These are phyloP conservation scores for Apostichopus leukothele DNA, from an alignment of 53 echinoderm and acorn worm species.

Conservation along the genomic window DNA sequence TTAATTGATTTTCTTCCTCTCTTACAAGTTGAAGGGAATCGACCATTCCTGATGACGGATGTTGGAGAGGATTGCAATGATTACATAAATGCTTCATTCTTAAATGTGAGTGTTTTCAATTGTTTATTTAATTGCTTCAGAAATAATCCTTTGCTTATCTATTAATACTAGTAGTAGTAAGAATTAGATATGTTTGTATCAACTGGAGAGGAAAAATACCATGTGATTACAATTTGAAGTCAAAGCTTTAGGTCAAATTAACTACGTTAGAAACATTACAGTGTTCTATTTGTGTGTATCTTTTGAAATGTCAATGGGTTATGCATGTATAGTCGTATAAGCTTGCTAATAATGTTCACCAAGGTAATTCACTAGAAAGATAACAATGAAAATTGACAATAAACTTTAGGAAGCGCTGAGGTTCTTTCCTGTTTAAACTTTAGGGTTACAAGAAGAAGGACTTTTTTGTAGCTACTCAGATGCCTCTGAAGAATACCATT, in stretches of 20 bases:
- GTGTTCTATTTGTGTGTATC: too few species aligned
- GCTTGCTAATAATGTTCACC: too few species aligned
- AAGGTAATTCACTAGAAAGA: too few species aligned
- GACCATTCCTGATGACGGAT: background rate
- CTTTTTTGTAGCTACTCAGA: conserved; percentile 9
- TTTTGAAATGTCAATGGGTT: too few species aligned
- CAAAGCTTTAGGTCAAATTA: too few species aligned
- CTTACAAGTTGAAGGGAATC: background rate
- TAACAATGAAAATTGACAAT: too few species aligned
- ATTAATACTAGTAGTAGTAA: background rate
- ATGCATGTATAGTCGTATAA: too few species aligned
- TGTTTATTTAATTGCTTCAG: too few species aligned
- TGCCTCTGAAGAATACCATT: conserved; percentile 23
- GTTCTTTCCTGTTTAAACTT: too few species aligned
- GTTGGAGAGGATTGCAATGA: background rate
- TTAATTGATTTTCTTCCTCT: background rate
- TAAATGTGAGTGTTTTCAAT: background rate
- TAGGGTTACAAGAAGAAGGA: conserved; percentile 17
- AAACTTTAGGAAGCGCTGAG: too few species aligned
- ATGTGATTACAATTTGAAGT: background rate
- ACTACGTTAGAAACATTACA: too few species aligned
- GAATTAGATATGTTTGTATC: background rate
- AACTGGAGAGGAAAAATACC: background rate
- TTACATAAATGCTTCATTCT: background rate
- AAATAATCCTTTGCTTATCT: background rate